A percentile compares a stretch with the other conserved stretches of the same genome.
These are phyloP conservation scores for Scleropages formosus DNA, from an alignment of 2,797 vertebrate genomes.

Conservation along the genomic window DNA sequence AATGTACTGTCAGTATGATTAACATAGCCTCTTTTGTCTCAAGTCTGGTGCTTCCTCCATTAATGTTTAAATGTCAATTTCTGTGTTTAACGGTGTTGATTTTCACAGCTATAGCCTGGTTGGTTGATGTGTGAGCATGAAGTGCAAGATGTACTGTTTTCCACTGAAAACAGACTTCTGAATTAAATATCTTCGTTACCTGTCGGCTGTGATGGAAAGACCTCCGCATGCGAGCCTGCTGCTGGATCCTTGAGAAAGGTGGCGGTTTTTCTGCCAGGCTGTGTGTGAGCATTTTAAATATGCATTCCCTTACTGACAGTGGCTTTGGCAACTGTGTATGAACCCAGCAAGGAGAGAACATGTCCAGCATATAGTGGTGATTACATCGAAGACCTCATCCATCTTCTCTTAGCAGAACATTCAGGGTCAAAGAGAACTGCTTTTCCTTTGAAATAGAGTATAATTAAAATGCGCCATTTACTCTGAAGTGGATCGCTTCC, in stretches of 20 bases:
- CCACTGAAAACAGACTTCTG: background rate
- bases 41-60: constrained; percentile 28
- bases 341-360: background rate
- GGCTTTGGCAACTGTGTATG: background rate
- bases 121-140: too few species aligned
- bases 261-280: background rate
- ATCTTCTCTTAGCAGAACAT: background rate
- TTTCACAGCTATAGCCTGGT: too few species aligned
- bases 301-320: too few species aligned
- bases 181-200: too few species aligned
- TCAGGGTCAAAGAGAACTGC: background rate
- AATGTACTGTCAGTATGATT: constrained; percentile 25
- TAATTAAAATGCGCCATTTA: constrained; percentile 43
- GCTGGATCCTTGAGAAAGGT: background rate
- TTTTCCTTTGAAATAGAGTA: constrained; percentile 31
- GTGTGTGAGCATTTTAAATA: background rate
- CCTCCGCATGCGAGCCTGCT: background rate
- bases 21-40: constrained; percentile 22
- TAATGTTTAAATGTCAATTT: background rate
- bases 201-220: background rate
- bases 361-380: background rate
- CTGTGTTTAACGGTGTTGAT: background rate
- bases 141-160: background rate
- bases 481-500: constrained; percentile 36
- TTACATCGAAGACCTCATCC: background rate